phyloP scores from a whole-genome alignment of 2,888 invertebrate genomes.

The Leucania comma region DNA sequence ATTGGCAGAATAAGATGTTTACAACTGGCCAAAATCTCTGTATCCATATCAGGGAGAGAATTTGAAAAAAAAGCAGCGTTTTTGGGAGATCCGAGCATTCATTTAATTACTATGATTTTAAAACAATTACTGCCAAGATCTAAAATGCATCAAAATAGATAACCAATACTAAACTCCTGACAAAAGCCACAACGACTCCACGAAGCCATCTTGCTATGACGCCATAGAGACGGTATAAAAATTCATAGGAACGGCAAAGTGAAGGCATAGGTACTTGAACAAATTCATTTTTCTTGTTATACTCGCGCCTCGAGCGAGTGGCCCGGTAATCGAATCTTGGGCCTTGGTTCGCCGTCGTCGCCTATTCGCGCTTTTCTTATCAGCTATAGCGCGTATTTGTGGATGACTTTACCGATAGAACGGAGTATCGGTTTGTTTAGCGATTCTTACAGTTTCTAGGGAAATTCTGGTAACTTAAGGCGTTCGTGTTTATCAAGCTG shows the following conservation, averaged over 20 bases:
- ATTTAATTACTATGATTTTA: too few species aligned
- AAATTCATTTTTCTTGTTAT: constrained; percentile 81
- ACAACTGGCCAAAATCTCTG: too few species aligned
- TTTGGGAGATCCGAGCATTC: too few species aligned
- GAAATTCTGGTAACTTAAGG: neutral
- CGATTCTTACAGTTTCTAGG: neutral
- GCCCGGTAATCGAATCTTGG: constrained; percentile 75
- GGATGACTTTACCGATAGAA: neutral
- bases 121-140: too few species aligned
- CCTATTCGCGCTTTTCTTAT: constrained; percentile 42
- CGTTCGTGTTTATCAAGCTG: neutral
- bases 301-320: constrained; percentile 71
- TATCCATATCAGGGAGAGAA: too few species aligned
- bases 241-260: constrained; percentile 61
- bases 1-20: too few species aligned
- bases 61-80: too few species aligned
- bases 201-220: constrained; percentile 28
- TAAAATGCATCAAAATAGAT: neutral
- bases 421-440: constrained; percentile 17
- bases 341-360: constrained; percentile 45
- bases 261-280: constrained; percentile 66
- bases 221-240: constrained; percentile 55
- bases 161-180: neutral
- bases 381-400: constrained; percentile 37
- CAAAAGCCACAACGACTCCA: constrained; percentile 8